Base-by-base conservation (phyloP, 1,140 invertebrate species). In the Drosophila asahinai region DNA sequence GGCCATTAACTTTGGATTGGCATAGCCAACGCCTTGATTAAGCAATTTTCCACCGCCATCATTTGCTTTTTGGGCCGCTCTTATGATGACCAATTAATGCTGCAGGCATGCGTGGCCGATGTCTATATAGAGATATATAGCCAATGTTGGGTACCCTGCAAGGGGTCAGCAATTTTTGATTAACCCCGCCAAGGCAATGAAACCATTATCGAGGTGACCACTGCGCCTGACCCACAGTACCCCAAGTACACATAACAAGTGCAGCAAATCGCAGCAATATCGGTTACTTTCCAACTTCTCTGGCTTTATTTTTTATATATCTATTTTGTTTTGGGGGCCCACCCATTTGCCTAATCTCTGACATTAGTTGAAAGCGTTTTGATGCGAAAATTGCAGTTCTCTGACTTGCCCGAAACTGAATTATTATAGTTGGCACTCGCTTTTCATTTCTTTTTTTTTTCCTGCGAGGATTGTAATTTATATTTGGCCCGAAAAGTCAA, bases 11-110 rank as follows among this genome's bases (percentile, higher is more conserved):
- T 77, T 87, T 83, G 80, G 62, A 67, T 72, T 65, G 65, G 67
- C 57, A 73, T 52, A 64, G 77, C 80, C 84, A 87, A 87, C 84
- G 80, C 84, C 84, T 83, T 65, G 81, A 87, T 87, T 87, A 87
- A 84, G 84, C 74, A 83, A 87, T 87, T 89, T 83, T 68, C 74
- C 70, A 17, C 25, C 30, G 17, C 30, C 54, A 62, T 47, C 40
- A 58, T 62, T 57, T 64, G 42, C 30, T 57, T 64, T 76, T 74
- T 68, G 49, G 58, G 43, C 30, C 43, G 48, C 67, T 77, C 82
- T 87, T 83, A 81, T 89, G 84, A 81, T 87, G 82, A 74, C 77
- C 84, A 89, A 87, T 87, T 87, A 87, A 89, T 57, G 79, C 71
- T 83, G 65, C 70, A 68, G 82, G 80, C 83, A 87, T 80, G 81